Conservation (phyloP, 1,140 invertebrate genomes). For the Drosophila ambigua region DNA sequence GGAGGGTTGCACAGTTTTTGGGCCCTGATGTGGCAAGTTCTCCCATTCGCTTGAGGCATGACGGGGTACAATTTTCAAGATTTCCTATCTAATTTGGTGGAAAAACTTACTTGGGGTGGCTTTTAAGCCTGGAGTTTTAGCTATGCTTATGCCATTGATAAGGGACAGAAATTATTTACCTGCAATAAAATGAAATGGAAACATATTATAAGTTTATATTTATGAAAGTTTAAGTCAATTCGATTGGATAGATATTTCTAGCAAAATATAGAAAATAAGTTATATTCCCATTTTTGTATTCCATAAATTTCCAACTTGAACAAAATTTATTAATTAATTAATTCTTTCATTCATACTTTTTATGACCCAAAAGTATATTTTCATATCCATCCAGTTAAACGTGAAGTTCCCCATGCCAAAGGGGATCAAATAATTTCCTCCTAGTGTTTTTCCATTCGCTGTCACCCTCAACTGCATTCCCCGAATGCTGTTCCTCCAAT, state of each 20-base stretch:
- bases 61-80: slow-evolving; percentile 27
- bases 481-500: slow-evolving; percentile 8
- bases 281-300: neutral
- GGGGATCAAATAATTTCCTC: no score
- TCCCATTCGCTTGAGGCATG: slow-evolving; percentile 30
- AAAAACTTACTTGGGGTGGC: slow-evolving; percentile 29
- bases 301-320: neutral
- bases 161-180: slow-evolving; percentile 49
- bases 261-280: no score
- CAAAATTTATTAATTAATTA: neutral
- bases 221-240: neutral
- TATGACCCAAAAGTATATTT: no score
- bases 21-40: slow-evolving; percentile 43
- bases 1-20: slow-evolving; percentile 28
- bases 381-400: no score
- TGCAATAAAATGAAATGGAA: slow-evolving; percentile 38
- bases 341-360: neutral
- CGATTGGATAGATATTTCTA: neutral
- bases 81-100: slow-evolving; percentile 22
- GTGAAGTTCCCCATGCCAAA: no score
- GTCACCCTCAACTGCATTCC: slow-evolving; percentile 21
- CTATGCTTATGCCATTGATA: neutral
- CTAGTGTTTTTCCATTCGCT: neutral
- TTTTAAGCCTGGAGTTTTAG: slow-evolving; percentile 2
- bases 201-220: slow-evolving; percentile 24